A percentile compares a stretch with the other conserved stretches of the same genome.
Conservation (phyloP, 2,888 invertebrate genomes). For the Lasioglossum oenotherae region DNA sequence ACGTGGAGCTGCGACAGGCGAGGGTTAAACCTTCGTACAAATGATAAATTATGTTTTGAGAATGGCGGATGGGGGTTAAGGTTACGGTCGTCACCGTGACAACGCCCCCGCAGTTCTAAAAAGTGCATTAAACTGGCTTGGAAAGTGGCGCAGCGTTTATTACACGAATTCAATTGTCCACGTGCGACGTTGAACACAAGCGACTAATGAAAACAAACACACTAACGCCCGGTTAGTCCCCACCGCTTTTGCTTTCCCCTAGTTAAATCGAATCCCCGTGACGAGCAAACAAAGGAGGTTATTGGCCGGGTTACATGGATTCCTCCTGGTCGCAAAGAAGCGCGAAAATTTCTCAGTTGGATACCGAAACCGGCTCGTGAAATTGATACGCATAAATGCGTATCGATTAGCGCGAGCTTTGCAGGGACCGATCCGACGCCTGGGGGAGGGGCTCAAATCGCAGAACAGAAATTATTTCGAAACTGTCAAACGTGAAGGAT, state of each 20-base stretch:
- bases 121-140: not conserved
- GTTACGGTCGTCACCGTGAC: not conserved
- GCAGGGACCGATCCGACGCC: not conserved
- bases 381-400: slow-evolving; percentile 22
- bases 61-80: not conserved
- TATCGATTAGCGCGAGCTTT: slow-evolving; percentile 17
- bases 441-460: not conserved
- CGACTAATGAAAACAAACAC: slow-evolving; percentile 22
- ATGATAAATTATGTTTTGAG: not conserved
- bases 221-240: not conserved
- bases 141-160: slow-evolving; percentile 22
- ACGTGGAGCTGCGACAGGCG: not conserved
- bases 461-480: slow-evolving; percentile 16
- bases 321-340: not conserved
- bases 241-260: not conserved
- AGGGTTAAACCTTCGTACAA: not conserved
- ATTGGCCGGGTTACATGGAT: not conserved
- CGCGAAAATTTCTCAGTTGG: slow-evolving; percentile 16
- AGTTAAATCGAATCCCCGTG: slow-evolving; percentile 31
- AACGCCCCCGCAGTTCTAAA: not conserved
- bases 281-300: slow-evolving; percentile 13
- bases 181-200: not conserved
- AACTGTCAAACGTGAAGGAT: slow-evolving; percentile 27
- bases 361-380: not conserved
- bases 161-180: slow-evolving; percentile 14